These are phyloP conservation scores for Drepana falcataria DNA, from an alignment of 2,888 invertebrate species.

Conservation along the genomic window DNA sequence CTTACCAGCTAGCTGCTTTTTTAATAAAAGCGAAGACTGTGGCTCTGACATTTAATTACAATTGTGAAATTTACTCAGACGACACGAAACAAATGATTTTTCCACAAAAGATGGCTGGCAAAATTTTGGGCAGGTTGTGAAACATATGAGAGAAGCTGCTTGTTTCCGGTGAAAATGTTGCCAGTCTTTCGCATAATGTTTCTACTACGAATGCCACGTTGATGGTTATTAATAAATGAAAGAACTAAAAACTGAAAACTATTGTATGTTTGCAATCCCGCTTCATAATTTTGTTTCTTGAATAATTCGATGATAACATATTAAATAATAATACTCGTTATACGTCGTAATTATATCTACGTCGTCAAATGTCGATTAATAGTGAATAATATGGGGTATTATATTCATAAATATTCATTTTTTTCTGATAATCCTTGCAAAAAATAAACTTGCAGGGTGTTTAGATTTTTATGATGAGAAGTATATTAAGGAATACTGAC, in stretches of 20 bases:
- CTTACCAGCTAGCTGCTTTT: slow-evolving; percentile 97
- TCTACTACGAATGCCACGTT: background rate
- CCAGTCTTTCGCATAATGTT: slow-evolving; percentile 18
- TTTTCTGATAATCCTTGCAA: too few relatives aligned
- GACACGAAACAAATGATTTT: slow-evolving; percentile 85
- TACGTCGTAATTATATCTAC: too few relatives aligned
- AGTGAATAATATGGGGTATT: too few relatives aligned
- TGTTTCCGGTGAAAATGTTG: slow-evolving; percentile 63
- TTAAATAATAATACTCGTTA: too few relatives aligned
- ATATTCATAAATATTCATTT: too few relatives aligned
- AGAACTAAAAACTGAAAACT: too few relatives aligned
- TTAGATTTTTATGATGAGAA: too few relatives aligned
- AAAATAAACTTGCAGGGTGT: too few relatives aligned
- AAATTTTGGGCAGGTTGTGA: slow-evolving; percentile 76
- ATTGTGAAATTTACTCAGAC: slow-evolving; percentile 86
- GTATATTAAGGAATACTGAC: background rate
- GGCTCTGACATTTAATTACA: slow-evolving; percentile 95
- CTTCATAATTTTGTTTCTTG: too few relatives aligned
- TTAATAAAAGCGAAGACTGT: slow-evolving; percentile 96
- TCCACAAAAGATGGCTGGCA: slow-evolving; percentile 86
- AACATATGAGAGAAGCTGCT: slow-evolving; percentile 75
- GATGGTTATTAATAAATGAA: background rate
- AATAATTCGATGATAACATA: too few relatives aligned
- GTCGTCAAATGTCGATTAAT: too few relatives aligned
- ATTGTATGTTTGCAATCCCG: too few relatives aligned